A percentile compares a stretch with the other conserved stretches of the same genome.
Evolutionary conservation across 2,797 vertebrate genomes (phyloP).

Genomic region (Garrulus glandarius): DNA sequence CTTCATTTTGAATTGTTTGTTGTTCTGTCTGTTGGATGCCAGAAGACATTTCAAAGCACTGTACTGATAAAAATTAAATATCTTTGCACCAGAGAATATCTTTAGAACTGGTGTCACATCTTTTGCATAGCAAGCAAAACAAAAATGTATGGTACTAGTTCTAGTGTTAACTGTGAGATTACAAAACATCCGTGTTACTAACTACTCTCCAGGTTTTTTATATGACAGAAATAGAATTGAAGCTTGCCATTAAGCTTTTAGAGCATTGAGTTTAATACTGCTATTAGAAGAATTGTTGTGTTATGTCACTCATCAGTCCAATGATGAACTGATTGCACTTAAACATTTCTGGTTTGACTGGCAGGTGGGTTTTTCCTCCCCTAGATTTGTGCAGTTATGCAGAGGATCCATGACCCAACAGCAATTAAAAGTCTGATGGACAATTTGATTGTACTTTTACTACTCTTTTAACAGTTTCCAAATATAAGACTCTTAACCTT

Average conservation of each 20-base stretch:
- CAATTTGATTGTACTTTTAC: not conserved
- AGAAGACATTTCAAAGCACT: not conserved
- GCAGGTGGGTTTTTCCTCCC: not conserved
- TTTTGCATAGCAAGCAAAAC: not conserved
- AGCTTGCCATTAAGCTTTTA: not conserved
- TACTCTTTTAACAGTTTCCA: not conserved
- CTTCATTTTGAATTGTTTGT: not conserved
- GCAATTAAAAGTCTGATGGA: not conserved
- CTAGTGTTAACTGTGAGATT: not conserved
- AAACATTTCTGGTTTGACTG: not conserved
- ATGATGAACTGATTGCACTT: not conserved
- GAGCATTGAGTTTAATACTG: not conserved
- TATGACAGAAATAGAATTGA: not conserved
- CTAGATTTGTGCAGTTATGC: not conserved
- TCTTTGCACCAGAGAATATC: not conserved
- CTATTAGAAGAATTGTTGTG: not conserved
- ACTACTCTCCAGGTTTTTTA: not conserved
- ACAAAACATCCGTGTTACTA: not conserved
- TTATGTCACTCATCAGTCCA: fast-evolving
- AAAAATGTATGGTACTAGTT: not conserved
- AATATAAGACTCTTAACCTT: not conserved
- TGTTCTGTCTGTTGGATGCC: not conserved
- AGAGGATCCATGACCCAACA: not conserved
- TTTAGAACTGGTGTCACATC: not conserved
- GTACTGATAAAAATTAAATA: not conserved